Conservation (phyloP, 2,888 invertebrate genomes). For the Diachrysia chrysitis region DNA sequence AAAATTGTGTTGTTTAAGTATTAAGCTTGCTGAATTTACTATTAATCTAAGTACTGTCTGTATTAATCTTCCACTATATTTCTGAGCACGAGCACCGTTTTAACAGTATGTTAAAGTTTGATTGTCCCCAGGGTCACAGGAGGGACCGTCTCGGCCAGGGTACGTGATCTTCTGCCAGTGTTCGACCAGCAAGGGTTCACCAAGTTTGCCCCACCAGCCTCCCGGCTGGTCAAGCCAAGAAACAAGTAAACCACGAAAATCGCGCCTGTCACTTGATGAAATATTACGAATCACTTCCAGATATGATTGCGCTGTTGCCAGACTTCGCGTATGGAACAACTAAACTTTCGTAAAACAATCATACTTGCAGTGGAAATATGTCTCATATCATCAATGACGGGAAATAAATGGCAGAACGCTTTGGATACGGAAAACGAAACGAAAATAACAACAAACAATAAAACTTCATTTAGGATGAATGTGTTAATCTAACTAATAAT, state of each 20-base stretch:
- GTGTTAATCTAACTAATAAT: conserved; percentile 57
- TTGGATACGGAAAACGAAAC: conserved; percentile 54
- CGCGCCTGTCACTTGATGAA: no score
- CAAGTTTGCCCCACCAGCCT: conserved; percentile 94
- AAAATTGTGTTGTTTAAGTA: no score
- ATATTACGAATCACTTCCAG: not conserved
- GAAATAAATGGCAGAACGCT: conserved; percentile 27
- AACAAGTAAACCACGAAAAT: conserved; percentile 56
- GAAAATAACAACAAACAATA: conserved; percentile 53
- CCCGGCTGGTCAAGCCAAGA: conserved; percentile 93
- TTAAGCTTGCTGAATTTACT: no score
- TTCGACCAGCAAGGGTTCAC: conserved; percentile 96
- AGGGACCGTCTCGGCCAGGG: conserved; percentile 91
- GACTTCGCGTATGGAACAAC: conserved; percentile 16
- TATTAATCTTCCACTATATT: not conserved
- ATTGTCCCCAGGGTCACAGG: conserved; percentile 89
- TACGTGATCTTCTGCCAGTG: conserved; percentile 93
- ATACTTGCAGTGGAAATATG: not conserved
- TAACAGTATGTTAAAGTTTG: conserved; percentile 51
- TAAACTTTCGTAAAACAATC: not conserved
- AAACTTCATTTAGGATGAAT: conserved; percentile 50
- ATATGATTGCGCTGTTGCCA: conserved; percentile 31
- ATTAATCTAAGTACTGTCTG: no score
- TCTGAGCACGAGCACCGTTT: conserved; percentile 40
- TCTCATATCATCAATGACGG: conserved; percentile 30